Percentiles rank a stretch among this genome's conserved stretches.
Evolutionary conservation across 2,888 invertebrate species (phyloP).

Genomic region (Calameuta filiformis): DNA sequence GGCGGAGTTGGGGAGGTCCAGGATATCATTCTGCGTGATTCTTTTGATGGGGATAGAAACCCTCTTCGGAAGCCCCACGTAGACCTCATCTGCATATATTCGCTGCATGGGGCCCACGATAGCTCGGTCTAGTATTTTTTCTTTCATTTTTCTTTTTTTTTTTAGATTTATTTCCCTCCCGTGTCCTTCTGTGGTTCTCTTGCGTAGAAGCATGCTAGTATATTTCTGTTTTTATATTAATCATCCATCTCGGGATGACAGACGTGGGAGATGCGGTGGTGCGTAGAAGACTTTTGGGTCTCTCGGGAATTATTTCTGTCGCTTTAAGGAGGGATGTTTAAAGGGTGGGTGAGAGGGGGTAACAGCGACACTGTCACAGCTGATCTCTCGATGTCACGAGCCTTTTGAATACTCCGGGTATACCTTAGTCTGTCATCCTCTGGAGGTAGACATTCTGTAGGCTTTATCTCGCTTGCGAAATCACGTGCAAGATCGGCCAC

Average conservation of each 20-base stretch:
- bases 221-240: slow-evolving; percentile 7
- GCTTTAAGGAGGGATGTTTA: slow-evolving; percentile 2
- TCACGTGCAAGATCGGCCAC: background rate
- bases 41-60: background rate
- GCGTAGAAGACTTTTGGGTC: background rate
- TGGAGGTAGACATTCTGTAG: background rate
- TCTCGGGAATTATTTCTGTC: background rate
- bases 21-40: background rate
- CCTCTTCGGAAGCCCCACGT: background rate
- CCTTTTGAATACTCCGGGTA: background rate
- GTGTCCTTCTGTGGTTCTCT: background rate
- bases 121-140: background rate
- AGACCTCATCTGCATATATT: background rate
- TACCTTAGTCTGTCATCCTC: background rate
- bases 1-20: background rate
- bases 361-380: background rate
- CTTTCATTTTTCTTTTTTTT: background rate
- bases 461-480: background rate
- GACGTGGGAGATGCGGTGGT: background rate
- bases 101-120: background rate
- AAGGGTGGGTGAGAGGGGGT: background rate
- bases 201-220: background rate
- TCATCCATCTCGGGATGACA: slow-evolving; percentile 5
- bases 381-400: background rate
- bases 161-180: background rate